These are phyloP conservation scores for Holocentrus rufus DNA, from an alignment of 2,797 vertebrate species.

Conservation along the genomic window DNA sequence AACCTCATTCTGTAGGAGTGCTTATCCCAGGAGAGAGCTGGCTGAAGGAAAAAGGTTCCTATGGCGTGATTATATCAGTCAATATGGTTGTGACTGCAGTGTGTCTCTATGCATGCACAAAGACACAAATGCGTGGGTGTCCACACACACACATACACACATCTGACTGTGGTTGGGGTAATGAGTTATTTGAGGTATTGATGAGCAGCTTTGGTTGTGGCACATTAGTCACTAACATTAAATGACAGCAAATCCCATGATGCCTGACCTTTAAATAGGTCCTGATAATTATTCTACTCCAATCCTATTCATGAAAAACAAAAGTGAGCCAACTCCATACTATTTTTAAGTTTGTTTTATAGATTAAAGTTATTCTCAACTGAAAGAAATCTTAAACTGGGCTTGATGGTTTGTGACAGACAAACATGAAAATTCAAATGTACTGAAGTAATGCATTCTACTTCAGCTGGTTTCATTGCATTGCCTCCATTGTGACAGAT, in stretches of 20 bases:
- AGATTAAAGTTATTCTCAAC: no score
- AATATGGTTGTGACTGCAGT: constrained; percentile 10
- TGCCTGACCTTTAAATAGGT: constrained; percentile 28
- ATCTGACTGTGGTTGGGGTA: constrained; percentile 8
- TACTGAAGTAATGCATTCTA: no score
- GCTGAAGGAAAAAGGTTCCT: constrained; percentile 14
- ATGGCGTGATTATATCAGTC: constrained; percentile 36
- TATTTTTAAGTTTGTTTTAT: neutral
- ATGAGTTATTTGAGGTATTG: constrained; percentile 44
- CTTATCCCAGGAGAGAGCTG: constrained; percentile 10
- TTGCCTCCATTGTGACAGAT: no score
- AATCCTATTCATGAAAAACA: neutral
- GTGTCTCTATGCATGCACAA: neutral
- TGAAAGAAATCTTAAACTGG: neutral
- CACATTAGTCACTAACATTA: constrained; percentile 11
- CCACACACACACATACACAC: constrained; percentile 1
- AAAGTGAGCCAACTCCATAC: neutral
- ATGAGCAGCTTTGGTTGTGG: constrained; percentile 16
- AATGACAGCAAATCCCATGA: constrained; percentile 44
- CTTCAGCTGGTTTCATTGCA: no score
- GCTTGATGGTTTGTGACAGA: neutral
- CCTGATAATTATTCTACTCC: constrained; percentile 11
- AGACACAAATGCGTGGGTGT: no score
- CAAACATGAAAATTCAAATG: no score
- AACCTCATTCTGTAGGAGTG: constrained; percentile 23